These are phyloP conservation scores for Callosobruchus maculatus DNA, from an alignment of 2,888 invertebrate species.

Conservation along the genomic window DNA sequence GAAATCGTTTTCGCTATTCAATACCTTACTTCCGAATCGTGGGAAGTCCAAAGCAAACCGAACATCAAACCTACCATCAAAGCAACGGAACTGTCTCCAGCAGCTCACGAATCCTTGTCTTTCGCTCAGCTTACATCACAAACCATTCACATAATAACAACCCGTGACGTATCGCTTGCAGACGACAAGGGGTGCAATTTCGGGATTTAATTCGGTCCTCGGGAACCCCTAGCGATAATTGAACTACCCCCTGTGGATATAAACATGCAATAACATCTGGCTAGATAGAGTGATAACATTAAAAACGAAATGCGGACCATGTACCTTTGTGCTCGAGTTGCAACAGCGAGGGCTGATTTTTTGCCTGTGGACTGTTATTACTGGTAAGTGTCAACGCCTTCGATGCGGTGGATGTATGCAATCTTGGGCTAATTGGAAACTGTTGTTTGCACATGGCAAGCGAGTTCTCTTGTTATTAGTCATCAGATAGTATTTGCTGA, in stretches of 20 bases:
- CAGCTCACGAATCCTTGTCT: not conserved
- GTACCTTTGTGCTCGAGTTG: not conserved
- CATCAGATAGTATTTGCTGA: too few species aligned
- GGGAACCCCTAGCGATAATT: not conserved
- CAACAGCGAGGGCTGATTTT: not conserved
- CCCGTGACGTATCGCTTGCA: not conserved
- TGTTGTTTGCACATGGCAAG: not conserved
- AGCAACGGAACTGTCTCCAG: not conserved
- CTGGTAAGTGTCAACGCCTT: slow-evolving; percentile 9
- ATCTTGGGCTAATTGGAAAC: not conserved
- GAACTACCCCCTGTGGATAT: not conserved
- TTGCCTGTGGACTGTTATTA: slow-evolving; percentile 7
- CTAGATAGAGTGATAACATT: not conserved
- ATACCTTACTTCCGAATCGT: too few species aligned
- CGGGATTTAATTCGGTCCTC: not conserved
- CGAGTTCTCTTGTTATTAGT: too few species aligned
- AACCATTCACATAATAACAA: not conserved
- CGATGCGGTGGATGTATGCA: not conserved
- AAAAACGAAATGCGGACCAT: not conserved
- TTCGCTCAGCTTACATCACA: not conserved
- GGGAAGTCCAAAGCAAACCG: too few species aligned
- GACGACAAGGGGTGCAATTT: not conserved
- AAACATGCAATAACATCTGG: not conserved
- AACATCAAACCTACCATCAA: too few species aligned
- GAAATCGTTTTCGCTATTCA: too few species aligned